Evolutionary conservation across 2,113 vertebrate genomes (phyloP), one percentile per base, ranked within the genome.

Genomic region (Anas platyrhynchos): DNA sequence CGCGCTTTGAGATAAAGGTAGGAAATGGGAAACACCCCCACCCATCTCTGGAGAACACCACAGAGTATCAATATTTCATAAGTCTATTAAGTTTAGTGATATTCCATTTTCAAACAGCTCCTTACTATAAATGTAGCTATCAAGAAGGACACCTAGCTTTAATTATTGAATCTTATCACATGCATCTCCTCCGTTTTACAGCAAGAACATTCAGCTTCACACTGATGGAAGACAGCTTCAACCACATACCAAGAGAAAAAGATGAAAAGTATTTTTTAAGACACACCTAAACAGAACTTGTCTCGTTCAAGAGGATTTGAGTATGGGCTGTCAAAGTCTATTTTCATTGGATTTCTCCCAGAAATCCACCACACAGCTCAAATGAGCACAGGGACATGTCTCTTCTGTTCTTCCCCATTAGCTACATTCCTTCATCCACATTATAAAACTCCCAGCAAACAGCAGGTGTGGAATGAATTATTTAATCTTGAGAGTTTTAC

Each of bases 81-180:
- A 62, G 32, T 13, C 88, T 91, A 86, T 81, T 88, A 48, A 48
- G 46, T 21, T 21, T n/a, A n/a, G 20, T 22, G 20, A 11, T 48
- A 48, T 48, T 48, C 46, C 10, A 11, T 48, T 48, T 48, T 48
- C 46, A 48, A 48, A 83, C 68, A 88, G 88, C 65, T 81, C 81
- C 44, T 80, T 29, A 13, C 46, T 84, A 50, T 29, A 83, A 81
- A 77, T 43, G 83, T 2, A 90, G 48, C 43, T 81, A 88, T 61
- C 61, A 92, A 72, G 83, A 93, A 85, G 67, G 56, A 83, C 76
- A 94, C 0, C 0, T 18, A 71, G 46, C 46, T 71, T 83, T 91
- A 95, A 94, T 86, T 91, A 94, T 95, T 93, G 91, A 83, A 93
- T 55, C 80, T 72, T 75, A 88, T n/a, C 88, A 75, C 80, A 61